Conservation (phyloP, 2,888 invertebrate species). For the Cosmia trapezina region DNA sequence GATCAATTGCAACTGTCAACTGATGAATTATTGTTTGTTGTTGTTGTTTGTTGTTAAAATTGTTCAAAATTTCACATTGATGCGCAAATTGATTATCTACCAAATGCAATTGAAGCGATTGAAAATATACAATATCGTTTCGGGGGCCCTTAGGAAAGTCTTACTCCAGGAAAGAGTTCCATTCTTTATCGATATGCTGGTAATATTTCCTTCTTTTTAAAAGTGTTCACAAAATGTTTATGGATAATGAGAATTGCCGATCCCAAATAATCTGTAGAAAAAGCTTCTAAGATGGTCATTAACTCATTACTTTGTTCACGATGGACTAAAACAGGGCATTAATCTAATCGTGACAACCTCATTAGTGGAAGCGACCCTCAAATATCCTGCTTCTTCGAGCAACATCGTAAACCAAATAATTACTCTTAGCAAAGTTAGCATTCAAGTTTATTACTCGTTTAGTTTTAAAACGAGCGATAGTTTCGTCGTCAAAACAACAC, state of each 20-base stretch:
- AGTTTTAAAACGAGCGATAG: slow-evolving; percentile 45
- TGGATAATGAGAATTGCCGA: background rate
- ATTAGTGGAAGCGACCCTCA: slow-evolving; percentile 36
- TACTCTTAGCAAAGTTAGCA: slow-evolving; percentile 16
- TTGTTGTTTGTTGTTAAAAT: no score
- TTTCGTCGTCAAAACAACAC: slow-evolving; percentile 39
- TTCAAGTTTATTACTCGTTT: slow-evolving; percentile 49
- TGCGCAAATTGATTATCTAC: no score
- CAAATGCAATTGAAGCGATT: no score
- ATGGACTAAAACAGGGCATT: slow-evolving; percentile 9
- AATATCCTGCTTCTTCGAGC: slow-evolving; percentile 25
- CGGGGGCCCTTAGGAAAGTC: background rate
- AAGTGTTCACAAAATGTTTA: background rate
- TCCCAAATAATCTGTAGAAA: slow-evolving; percentile 4
- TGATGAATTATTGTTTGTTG: no score
- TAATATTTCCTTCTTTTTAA: background rate
- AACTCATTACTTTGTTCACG: slow-evolving; percentile 14
- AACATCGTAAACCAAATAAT: slow-evolving; percentile 46
- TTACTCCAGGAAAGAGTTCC: background rate
- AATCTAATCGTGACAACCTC: slow-evolving; percentile 40
- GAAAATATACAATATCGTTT: no score
- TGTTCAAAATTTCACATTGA: no score
- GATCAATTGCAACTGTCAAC: no score
- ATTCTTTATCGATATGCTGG: background rate
- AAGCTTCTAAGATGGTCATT: slow-evolving; percentile 1